These are phyloP conservation scores for Zaprionus gabonicus DNA, from an alignment of 1,140 invertebrate species.

Conservation along the genomic window DNA sequence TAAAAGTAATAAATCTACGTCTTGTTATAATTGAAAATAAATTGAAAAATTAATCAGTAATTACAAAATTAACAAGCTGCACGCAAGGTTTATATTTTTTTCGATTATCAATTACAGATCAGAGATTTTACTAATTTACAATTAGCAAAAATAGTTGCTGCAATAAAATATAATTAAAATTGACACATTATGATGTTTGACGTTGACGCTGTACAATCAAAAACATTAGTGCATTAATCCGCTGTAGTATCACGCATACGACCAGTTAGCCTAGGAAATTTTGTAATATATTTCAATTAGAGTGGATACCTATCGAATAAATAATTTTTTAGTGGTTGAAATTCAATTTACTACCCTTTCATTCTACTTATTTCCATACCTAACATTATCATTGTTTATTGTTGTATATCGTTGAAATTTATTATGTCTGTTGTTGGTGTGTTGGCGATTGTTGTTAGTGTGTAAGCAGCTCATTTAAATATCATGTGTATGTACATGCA, in stretches of 20 bases:
- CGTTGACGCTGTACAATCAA: background rate
- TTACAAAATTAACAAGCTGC: background rate
- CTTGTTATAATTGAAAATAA: background rate
- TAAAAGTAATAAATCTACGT: background rate
- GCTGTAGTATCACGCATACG: conserved; percentile 17
- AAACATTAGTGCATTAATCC: background rate
- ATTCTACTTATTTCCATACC: background rate
- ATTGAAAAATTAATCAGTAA: background rate
- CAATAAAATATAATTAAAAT: background rate
- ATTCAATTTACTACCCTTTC: background rate
- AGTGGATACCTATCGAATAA: background rate
- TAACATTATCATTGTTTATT: conserved; percentile 4
- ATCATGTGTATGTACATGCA: background rate
- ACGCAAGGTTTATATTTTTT: background rate
- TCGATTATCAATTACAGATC: background rate
- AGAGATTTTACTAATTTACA: background rate
- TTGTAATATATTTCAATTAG: conserved; percentile 1
- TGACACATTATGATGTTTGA: background rate
- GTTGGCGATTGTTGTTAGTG: conserved; percentile 22
- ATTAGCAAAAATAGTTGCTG: background rate
- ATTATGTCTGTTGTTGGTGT: conserved; percentile 23
- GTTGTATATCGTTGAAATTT: conserved; percentile 11
- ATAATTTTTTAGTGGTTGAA: background rate
- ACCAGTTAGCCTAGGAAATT: background rate
- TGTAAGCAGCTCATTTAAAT: conserved; percentile 13